A percentile compares a stretch with the other conserved stretches of the same genome.
phyloP scores from a whole-genome alignment of 2,797 vertebrate species.

The Tokudaia tokunoshimensis region DNA sequence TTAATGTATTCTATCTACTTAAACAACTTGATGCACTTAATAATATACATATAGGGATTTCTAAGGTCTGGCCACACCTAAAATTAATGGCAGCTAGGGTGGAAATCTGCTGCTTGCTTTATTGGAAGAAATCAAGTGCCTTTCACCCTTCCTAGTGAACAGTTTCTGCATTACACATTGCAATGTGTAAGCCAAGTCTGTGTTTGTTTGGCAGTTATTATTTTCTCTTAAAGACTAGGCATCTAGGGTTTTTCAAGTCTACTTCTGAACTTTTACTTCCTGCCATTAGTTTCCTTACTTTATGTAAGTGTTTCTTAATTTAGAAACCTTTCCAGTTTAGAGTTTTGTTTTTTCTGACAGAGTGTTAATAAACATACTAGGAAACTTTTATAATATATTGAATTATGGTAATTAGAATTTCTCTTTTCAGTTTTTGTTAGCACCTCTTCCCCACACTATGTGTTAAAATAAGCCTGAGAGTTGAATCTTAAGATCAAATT shows the following conservation, averaged over 20 bases:
- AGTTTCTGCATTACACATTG: not conserved
- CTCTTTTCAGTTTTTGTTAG: too few species aligned
- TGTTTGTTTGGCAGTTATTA: not conserved
- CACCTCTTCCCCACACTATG: not conserved
- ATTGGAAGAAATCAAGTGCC: not conserved
- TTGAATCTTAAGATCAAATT: conserved; percentile 50
- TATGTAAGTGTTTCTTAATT: not conserved
- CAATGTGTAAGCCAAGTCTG: not conserved
- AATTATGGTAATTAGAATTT: too few species aligned
- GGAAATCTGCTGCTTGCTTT: not conserved
- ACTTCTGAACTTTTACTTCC: not conserved
- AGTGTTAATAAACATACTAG: too few species aligned
- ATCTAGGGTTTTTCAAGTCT: not conserved
- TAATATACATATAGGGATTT: not conserved
- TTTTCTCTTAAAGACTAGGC: not conserved
- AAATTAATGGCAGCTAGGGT: not conserved
- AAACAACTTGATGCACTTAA: not conserved
- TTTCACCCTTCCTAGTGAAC: not conserved
- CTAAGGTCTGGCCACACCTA: not conserved
- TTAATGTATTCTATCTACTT: not conserved
- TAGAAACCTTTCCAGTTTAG: too few species aligned
- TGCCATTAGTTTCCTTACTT: not conserved
- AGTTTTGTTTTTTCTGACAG: too few species aligned
- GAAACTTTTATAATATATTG: too few species aligned
- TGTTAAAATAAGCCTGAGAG: conserved; percentile 28